Evolutionary conservation across 2,113 vertebrate species (phyloP), one percentile per base, ranked within the genome.

Genomic region (Nothoprocta pentlandii): DNA sequence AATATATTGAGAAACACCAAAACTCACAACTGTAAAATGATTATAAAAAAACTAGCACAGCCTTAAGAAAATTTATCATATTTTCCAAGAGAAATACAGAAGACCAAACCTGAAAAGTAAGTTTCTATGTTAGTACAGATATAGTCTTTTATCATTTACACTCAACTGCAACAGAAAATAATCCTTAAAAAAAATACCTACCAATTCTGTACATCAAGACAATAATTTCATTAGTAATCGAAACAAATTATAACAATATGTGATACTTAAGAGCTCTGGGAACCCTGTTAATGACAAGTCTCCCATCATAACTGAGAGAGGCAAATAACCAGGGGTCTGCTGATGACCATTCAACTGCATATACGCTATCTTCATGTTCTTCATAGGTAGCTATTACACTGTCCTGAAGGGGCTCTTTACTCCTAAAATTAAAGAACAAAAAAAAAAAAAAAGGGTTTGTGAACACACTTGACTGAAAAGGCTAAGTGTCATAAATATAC

Each of bases 361-460:
- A 99, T 53, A 99, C 99, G 0, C 99, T 99, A 97, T 99, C 99
- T 97, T 99, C 99, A 2, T 99, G 99, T 87, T 99, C 99, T 98
- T 99, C 99, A 4, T 99, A 99, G 70, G 99, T 99, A 74, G 99
- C 98, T 78, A 99, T 99, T 96, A 99, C 98, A 63, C 98, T 99
- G 98, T 99, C 99, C 94, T 98, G 98, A 21, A 99, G 98, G 5
- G 99, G 99, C 95, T 99, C 99, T 97, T 99, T 99, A 80, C 93
- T 95, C 97, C 99, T 99, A 95, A 79, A 96, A 93, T 53, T 36
- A 59, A 73, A 53, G 28, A 61, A 30, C 56, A 83, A 69, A 16
- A 69, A 16, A 75, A 83, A 79, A 58, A 30, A 41, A 47, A 91
- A 93, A 97, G 95, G 23, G 95, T 62, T 67, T 93, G 39, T 73